Conservation (phyloP, 23 tunicate genomes). For the Styela clava region DNA sequence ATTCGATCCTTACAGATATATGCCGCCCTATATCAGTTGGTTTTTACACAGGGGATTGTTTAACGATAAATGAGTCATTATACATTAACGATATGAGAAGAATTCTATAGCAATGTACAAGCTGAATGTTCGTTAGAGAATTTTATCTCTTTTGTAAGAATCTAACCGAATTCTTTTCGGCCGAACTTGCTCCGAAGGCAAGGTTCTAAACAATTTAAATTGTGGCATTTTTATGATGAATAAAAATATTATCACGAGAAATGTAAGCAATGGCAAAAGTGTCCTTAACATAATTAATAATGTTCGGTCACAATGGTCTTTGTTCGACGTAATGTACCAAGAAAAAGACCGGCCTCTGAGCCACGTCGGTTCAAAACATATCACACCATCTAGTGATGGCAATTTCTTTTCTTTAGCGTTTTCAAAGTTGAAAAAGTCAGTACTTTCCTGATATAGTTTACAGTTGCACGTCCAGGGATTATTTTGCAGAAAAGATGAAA, state of each 20-base stretch:
- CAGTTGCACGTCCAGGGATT: conserved; percentile 8
- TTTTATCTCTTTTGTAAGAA: conserved; percentile 17
- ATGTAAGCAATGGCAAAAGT: no score
- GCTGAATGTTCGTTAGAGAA: background rate
- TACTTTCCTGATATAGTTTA: background rate
- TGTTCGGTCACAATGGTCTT: background rate
- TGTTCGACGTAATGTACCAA: background rate
- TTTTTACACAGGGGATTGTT: no score
- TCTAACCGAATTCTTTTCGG: conserved; percentile 6
- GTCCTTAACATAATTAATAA: no score
- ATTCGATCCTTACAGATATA: no score
- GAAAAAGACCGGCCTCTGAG: conserved; percentile 2
- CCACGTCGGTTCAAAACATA: background rate
- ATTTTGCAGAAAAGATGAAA: background rate
- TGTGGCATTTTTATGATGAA: no score
- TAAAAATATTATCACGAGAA: no score
- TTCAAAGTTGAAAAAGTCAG: background rate
- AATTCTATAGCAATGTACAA: no score
- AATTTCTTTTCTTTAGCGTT: background rate
- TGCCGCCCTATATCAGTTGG: no score
- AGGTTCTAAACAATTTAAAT: background rate
- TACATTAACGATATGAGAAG: no score
- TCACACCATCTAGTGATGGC: background rate
- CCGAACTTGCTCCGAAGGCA: background rate
- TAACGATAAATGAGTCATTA: no score